Conservation (phyloP, 2,888 invertebrate genomes). For the Didymodactylos carnosus region DNA sequence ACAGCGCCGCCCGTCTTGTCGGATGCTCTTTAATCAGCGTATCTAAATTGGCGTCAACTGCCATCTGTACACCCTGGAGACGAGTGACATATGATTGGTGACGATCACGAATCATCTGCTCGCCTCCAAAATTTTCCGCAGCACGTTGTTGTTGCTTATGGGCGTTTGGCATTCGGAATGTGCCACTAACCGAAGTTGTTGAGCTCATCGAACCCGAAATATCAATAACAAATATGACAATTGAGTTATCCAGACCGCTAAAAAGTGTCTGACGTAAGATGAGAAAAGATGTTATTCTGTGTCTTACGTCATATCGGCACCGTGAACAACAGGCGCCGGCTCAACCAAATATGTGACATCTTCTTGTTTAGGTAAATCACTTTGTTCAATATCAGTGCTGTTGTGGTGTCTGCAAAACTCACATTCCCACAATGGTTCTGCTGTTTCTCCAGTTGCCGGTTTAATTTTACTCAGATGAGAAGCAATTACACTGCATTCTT, state of each 20-base stretch:
- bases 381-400: slow-evolving; percentile 24
- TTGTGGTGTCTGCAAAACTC: slow-evolving; percentile 25
- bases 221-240: slow-evolving; percentile 25
- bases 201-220: slow-evolving; percentile 33
- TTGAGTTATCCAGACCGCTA: neutral
- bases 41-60: slow-evolving; percentile 28
- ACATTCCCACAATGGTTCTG: slow-evolving; percentile 23
- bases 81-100: neutral
- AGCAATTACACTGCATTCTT: slow-evolving; percentile 23
- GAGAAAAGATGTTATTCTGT: no score
- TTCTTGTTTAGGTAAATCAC: slow-evolving; percentile 23
- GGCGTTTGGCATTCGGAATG: neutral
- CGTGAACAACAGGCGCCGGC: slow-evolving; percentile 22
- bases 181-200: slow-evolving; percentile 23
- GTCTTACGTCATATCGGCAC: neutral
- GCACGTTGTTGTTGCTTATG: neutral
- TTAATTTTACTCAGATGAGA: slow-evolving; percentile 24
- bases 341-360: slow-evolving; percentile 29
- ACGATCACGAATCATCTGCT: neutral
- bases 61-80: slow-evolving; percentile 29
- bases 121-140: neutral
- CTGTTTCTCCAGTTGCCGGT: neutral
- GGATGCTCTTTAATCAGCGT: slow-evolving; percentile 25
- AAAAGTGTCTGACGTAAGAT: no score
- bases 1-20: slow-evolving; percentile 25